Evolutionary conservation across 2,797 vertebrate genomes (phyloP), one percentile per base, ranked within the genome.

Genomic region (Parauchenoglanis punctatus): DNA sequence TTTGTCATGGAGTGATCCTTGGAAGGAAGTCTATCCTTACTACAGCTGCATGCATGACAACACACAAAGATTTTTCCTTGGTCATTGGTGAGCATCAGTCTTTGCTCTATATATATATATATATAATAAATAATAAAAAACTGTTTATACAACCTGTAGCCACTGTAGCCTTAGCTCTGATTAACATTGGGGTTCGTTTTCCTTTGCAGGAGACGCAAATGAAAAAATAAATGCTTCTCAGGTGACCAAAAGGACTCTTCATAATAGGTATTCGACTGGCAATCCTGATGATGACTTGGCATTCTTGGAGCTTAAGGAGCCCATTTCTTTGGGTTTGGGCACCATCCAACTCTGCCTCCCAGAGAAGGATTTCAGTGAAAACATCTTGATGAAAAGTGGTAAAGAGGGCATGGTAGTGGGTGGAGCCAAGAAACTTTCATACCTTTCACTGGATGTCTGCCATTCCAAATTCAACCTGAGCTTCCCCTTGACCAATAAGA

Each of bases 361-460:
- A 0, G 95, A 96, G 73, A 95, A 95, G 86, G 97, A 98, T 91
- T 98, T 97, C 89, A 93, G 96, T 0, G 97, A 99, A 86, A 95
- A 96, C 0, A 40, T 98, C 76, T 93, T 99, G 88, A 97, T 97
- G 93, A 94, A 94, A 31, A 68, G 90, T n/a, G 92, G 94, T 65
- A 84, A 88, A 31, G 58, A 6, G 4, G 97, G 95, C 0, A 75
- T 94, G 0, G 75, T 94, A 13, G 91, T 17, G 81, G 87, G 0
- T 82, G 81, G 0, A 85, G 81, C 0, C 44, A 73, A 86, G 0
- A 93, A 95, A 88, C 90, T 63, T 44, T 78, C 89, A 0, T 96
- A 96, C 85, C 76, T 96, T 56, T 92, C 93, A 0, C 88, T 95
- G 52, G 95, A 96, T 4, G 92, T 95, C 44, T 98, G 98, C 84